Conservation (phyloP, 2,113 vertebrate genomes). For the Triplophysa tibetana region DNA sequence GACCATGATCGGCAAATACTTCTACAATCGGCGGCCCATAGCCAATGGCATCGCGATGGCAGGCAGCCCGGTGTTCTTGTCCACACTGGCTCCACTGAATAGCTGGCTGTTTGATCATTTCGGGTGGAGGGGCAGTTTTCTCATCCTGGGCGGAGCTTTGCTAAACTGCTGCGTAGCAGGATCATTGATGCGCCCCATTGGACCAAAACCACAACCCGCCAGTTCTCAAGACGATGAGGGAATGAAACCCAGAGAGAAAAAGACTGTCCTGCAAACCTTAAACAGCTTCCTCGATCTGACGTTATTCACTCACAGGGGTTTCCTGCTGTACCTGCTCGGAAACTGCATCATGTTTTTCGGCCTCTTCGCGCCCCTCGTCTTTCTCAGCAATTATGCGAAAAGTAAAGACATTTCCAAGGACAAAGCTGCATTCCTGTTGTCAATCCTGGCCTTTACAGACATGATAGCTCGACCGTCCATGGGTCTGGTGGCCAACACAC, state of each 20-base stretch:
- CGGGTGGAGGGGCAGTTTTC: slow-evolving; percentile 95
- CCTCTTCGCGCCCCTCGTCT: slow-evolving; percentile 91
- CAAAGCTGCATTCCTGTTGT: slow-evolving; percentile 88
- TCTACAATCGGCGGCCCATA: slow-evolving; percentile 88
- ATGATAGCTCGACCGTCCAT: slow-evolving; percentile 98
- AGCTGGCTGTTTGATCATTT: slow-evolving; percentile 86
- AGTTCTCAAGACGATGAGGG: slow-evolving; percentile 40
- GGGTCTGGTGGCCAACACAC: slow-evolving; percentile 93
- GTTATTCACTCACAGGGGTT: slow-evolving; percentile 91
- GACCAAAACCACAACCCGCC: slow-evolving; percentile 69
- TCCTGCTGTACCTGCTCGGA: slow-evolving; percentile 91
- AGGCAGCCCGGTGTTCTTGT: slow-evolving; percentile 95
- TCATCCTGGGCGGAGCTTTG: slow-evolving; percentile 90
- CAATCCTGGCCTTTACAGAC: slow-evolving; percentile 91
- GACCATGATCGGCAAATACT: slow-evolving; percentile 98
- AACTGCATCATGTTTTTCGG: slow-evolving; percentile 96
- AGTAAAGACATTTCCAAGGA: slow-evolving; percentile 85
- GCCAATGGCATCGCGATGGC: slow-evolving; percentile 98
- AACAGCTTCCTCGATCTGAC: slow-evolving; percentile 92
- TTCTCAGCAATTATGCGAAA: slow-evolving; percentile 93
- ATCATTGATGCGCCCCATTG: slow-evolving; percentile 92
- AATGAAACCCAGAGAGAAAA: slow-evolving; percentile 65
- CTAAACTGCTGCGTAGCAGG: slow-evolving; percentile 96
- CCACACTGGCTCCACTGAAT: slow-evolving; percentile 89
- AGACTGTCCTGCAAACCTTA: slow-evolving; percentile 79